phyloP scores from a whole-genome alignment of 1,140 invertebrate genomes.

The Spodoptera litura region DNA sequence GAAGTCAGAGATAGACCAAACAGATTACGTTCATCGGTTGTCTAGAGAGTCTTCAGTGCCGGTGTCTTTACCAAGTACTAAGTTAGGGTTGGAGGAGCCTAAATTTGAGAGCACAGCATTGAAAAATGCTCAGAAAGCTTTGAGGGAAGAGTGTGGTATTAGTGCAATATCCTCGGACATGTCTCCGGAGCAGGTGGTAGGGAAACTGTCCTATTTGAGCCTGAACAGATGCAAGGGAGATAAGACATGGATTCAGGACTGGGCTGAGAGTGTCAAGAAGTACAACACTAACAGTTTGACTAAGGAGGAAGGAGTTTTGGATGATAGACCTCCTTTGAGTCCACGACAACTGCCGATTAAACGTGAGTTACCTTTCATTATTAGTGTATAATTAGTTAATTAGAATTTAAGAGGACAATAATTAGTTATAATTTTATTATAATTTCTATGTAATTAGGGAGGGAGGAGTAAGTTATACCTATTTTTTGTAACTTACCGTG shows the following conservation, averaged over 20 bases:
- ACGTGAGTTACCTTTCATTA: conserved; percentile 68
- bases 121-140: conserved; percentile 74
- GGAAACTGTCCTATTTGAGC: conserved; percentile 80
- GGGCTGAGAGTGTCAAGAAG: conserved; percentile 85
- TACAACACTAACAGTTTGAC: conserved; percentile 78
- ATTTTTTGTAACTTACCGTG: too few species aligned
- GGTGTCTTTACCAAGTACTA: conserved; percentile 73
- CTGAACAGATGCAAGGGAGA: conserved; percentile 84
- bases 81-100: conserved; percentile 62
- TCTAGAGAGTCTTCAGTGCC: conserved; percentile 62
- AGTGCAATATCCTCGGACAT: conserved; percentile 60
- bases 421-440: neutral
- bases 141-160: conserved; percentile 66
- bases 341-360: conserved; percentile 68
- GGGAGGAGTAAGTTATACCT: too few species aligned
- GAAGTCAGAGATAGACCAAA: conserved; percentile 88
- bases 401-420: neutral
- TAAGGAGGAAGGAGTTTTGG: conserved; percentile 60
- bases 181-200: conserved; percentile 78
- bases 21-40: conserved; percentile 85
- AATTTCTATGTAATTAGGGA: too few species aligned
- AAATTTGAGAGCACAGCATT: conserved; percentile 79
- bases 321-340: conserved; percentile 73
- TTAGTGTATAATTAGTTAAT: neutral
- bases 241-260: conserved; percentile 85